Evolutionary conservation across 2,797 vertebrate genomes (phyloP).

Genomic region (Takifugu rubripes): DNA sequence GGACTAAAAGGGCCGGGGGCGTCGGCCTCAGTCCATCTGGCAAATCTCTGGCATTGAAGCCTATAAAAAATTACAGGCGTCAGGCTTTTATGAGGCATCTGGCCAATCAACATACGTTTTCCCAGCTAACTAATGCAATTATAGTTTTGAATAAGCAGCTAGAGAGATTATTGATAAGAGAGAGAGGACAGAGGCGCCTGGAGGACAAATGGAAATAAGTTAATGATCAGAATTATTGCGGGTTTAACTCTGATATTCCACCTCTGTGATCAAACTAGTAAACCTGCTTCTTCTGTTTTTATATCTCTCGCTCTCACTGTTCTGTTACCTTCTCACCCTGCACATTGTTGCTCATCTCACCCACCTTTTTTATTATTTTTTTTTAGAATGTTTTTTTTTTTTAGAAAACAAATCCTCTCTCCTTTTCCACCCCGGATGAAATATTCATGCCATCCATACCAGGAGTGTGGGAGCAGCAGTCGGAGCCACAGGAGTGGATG

Average conservation of each 20-base stretch:
- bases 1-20: no score
- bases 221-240: background rate
- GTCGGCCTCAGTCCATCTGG: no score
- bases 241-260: background rate
- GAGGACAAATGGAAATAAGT: constrained; percentile 23
- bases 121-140: no score
- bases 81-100: no score
- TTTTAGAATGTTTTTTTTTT: no score
- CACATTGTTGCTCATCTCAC: background rate
- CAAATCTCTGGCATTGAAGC: no score
- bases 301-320: background rate
- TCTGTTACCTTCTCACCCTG: background rate
- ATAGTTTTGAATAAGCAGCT: no score
- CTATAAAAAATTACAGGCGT: no score
- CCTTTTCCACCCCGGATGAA: constrained; percentile 46
- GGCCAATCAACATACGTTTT: no score
- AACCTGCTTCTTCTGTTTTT: constrained; percentile 1
- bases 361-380: background rate
- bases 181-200: constrained; percentile 1
- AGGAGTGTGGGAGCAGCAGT: constrained; percentile 39
- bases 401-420: background rate
- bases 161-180: constrained; percentile 1
- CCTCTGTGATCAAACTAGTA: constrained; percentile 12
- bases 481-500: constrained; percentile 51
- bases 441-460: constrained; percentile 66